These are phyloP conservation scores for Carpatolechia fugitivella DNA, from an alignment of 2,888 invertebrate species.

Conservation along the genomic window DNA sequence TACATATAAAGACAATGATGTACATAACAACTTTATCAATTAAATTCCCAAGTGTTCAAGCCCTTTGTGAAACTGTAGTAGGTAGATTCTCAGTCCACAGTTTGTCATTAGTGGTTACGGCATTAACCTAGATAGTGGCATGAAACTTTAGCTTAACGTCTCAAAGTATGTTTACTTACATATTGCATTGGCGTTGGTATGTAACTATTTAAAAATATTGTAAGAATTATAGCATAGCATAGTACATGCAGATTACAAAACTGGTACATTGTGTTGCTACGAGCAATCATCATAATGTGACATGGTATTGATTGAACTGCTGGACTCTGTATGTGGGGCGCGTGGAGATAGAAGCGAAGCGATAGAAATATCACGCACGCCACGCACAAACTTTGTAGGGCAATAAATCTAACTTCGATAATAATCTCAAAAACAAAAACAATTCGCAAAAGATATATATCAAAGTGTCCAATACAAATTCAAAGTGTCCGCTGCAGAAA, in stretches of 20 bases:
- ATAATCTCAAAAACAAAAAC: constrained; percentile 30
- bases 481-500: constrained; percentile 22
- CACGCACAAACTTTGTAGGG: constrained; percentile 23
- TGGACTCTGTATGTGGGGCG: constrained; percentile 26
- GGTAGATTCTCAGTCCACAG: not conserved
- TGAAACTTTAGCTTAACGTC: constrained; percentile 12
- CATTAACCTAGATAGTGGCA: constrained; percentile 31
- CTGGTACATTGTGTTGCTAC: constrained; percentile 26
- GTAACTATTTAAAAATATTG: constrained; percentile 17
- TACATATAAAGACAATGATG: too few relatives aligned
- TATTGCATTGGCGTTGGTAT: constrained; percentile 2
- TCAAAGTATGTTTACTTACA: constrained; percentile 11
- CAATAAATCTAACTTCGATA: constrained; percentile 26
- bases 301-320: constrained; percentile 33
- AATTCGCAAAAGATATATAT: constrained; percentile 30
- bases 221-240: not conserved
- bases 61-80: not conserved
- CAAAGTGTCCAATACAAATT: constrained; percentile 26
- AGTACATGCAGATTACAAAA: constrained; percentile 25
- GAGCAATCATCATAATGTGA: constrained; percentile 25
- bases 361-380: constrained; percentile 31
- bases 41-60: not conserved
- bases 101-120: constrained; percentile 32
- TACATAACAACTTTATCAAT: not conserved
- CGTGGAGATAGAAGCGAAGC: constrained; percentile 27